phyloP scores from a whole-genome alignment of 2,797 vertebrate genomes.

The Aldrovandia affinis region DNA sequence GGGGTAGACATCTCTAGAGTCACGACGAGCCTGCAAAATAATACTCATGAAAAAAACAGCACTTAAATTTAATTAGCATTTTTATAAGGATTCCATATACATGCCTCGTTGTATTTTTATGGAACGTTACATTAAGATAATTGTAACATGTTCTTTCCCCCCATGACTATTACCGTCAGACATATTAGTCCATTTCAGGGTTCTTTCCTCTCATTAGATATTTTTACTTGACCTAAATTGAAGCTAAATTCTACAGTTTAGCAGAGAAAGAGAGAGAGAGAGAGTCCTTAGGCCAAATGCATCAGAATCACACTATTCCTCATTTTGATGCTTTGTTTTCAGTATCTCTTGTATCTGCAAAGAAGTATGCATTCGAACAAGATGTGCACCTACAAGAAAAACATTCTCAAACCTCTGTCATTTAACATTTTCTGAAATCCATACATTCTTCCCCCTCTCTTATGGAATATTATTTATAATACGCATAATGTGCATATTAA shows the following conservation, averaged over 20 bases:
- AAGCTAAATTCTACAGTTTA: not conserved
- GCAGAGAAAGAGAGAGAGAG: not conserved
- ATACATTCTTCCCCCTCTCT: constrained; percentile 34
- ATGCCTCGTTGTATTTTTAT: not conserved
- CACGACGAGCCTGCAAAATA: not conserved
- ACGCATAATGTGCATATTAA: constrained; percentile 51
- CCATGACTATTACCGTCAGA: not conserved
- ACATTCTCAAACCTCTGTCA: not conserved
- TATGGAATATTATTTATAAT: constrained; percentile 40
- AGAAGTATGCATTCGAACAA: not conserved
- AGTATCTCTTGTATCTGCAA: constrained; percentile 13
- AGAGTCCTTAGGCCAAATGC: not conserved
- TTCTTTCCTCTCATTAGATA: constrained; percentile 4
- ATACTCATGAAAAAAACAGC: not conserved
- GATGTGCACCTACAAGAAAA: not conserved
- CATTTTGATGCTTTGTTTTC: constrained; percentile 4
- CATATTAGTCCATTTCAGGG: not conserved
- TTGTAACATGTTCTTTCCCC: not conserved
- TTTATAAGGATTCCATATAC: not conserved
- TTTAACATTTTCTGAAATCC: constrained; percentile 1
- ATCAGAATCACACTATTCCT: constrained; percentile 6
- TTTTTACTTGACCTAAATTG: constrained; percentile 1
- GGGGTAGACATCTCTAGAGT: constrained; percentile 52
- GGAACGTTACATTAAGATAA: not conserved
- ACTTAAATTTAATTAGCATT: constrained; percentile 10